A percentile compares a stretch with the other conserved stretches of the same genome.
Evolutionary conservation across 2,113 vertebrate species (phyloP).

Genomic region (Monarcha castaneiventris): DNA sequence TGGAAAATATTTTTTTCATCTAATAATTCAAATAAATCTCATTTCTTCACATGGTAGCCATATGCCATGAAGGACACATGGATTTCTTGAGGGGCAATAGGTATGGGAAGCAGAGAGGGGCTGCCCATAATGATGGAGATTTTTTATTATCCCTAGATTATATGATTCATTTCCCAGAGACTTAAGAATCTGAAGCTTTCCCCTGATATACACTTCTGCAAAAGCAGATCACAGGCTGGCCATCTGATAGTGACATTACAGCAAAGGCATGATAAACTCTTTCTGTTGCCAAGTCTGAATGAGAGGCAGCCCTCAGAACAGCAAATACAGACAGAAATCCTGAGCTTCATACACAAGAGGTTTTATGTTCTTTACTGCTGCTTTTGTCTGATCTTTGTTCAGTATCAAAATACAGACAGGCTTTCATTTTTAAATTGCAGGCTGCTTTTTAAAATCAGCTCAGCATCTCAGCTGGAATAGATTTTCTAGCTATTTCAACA

Average conservation of each 20-base stretch:
- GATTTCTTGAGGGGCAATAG: neutral
- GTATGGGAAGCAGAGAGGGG: neutral
- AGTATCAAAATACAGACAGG: neutral
- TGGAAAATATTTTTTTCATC: neutral
- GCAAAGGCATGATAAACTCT: neutral
- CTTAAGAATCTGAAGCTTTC: neutral
- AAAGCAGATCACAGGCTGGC: neutral
- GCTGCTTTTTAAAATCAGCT: neutral
- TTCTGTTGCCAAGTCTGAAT: neutral
- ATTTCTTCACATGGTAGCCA: neutral
- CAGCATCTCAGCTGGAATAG: neutral
- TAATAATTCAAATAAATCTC: neutral
- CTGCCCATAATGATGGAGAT: neutral
- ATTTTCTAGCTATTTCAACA: neutral
- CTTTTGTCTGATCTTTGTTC: conserved; percentile 2
- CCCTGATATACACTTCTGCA: neutral
- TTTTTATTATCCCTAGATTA: neutral
- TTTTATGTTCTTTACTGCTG: neutral
- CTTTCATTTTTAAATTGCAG: neutral
- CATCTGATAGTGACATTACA: neutral
- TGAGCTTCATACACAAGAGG: neutral
- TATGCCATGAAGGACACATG: neutral
- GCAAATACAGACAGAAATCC: neutral
- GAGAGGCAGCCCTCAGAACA: neutral
- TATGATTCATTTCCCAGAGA: neutral